A percentile compares a stretch with the other conserved stretches of the same genome.
phyloP scores from a whole-genome alignment of 2,113 vertebrate species.

The Anoplopoma fimbria region DNA sequence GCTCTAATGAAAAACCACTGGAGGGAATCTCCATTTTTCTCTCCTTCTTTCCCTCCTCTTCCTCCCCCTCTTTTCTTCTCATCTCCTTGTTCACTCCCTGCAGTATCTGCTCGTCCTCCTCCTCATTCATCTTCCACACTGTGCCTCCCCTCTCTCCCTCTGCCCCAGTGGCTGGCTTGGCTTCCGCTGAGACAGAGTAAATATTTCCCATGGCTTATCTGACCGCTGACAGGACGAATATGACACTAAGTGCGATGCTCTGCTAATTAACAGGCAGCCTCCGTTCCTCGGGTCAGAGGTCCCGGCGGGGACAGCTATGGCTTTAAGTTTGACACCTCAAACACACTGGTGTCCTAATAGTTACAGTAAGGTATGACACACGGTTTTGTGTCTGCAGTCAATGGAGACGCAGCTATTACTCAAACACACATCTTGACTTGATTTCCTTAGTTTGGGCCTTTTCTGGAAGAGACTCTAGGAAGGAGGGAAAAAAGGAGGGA shows the following conservation, averaged over 20 bases:
- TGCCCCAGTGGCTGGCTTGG: constrained; percentile 60
- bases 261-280: constrained; percentile 71
- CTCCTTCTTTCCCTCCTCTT: constrained; percentile 31
- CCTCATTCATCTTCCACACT: constrained; percentile 66
- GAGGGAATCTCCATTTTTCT: constrained; percentile 74
- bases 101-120: constrained; percentile 63
- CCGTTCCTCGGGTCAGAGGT: constrained; percentile 35
- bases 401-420: constrained; percentile 22
- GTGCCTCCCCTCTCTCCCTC: constrained; percentile 32
- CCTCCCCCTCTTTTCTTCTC: constrained; percentile 38
- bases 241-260: constrained; percentile 58
- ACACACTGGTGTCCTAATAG: not conserved
- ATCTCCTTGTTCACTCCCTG: constrained; percentile 65
- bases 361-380: not conserved
- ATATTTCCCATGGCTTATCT: constrained; percentile 84
- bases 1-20: constrained; percentile 82
- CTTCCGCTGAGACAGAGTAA: constrained; percentile 75
- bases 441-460: constrained; percentile 48
- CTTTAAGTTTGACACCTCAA: constrained; percentile 22
- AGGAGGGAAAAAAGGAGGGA: constrained; percentile 5
- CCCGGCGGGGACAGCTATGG: not conserved
- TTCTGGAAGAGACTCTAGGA: constrained; percentile 1
- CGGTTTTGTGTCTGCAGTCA: constrained; percentile 5
- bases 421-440: constrained; percentile 69
- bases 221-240: constrained; percentile 60